A percentile compares a stretch with the other conserved stretches of the same genome.
These are phyloP conservation scores for Trachelus troglodyta DNA, from an alignment of 2,888 invertebrate species.

Conservation along the genomic window DNA sequence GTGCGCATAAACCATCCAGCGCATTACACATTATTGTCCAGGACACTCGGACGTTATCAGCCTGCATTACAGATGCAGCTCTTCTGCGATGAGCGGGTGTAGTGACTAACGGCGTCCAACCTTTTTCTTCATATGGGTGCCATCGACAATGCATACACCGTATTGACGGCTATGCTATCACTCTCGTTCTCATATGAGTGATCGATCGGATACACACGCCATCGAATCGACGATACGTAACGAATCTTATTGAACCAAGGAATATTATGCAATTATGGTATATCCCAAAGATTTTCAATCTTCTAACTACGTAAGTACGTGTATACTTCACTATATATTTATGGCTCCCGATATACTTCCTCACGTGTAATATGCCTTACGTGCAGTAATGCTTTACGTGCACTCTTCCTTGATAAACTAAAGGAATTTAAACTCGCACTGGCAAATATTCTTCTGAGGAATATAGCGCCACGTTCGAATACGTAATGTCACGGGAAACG, in stretches of 20 bases:
- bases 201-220: neutral
- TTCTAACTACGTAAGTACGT: neutral
- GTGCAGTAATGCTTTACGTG: neutral
- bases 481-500: neutral
- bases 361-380: neutral
- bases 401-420: neutral
- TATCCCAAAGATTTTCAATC: neutral
- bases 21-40: conserved; percentile 16
- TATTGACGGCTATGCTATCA: neutral
- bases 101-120: conserved; percentile 40
- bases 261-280: neutral
- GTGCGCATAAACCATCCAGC: conserved; percentile 1
- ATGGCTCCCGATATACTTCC: neutral
- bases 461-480: neutral
- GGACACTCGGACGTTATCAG: conserved; percentile 14
- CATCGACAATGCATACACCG: conserved; percentile 17
- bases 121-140: conserved; percentile 27
- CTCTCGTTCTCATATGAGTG: neutral
- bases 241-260: neutral
- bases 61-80: conserved; percentile 23
- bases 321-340: neutral
- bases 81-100: conserved; percentile 34
- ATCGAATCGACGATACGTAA: neutral
- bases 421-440: neutral
- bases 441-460: neutral